A percentile compares a stretch with the other conserved stretches of the same genome.
These are phyloP conservation scores for Pantherophis alleghaniensis DNA, from an alignment of 2,797 vertebrate species.

Conservation along the genomic window DNA sequence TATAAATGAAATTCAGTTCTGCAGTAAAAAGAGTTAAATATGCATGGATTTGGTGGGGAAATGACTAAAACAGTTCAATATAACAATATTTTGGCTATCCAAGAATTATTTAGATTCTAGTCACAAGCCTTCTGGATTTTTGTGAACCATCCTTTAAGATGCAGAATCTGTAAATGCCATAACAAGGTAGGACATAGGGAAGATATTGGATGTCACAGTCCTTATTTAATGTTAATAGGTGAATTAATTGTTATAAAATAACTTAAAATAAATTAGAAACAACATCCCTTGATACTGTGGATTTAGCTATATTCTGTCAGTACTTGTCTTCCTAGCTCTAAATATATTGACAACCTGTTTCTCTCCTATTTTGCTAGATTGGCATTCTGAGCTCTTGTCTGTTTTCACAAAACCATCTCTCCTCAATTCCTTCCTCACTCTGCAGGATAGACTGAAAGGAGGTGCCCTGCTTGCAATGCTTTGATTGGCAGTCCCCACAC, in stretches of 20 bases:
- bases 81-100: neutral
- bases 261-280: neutral
- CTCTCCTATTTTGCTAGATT: neutral
- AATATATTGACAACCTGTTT: neutral
- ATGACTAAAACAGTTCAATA: neutral
- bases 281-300: neutral
- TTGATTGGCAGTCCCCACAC: neutral
- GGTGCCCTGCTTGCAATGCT: neutral
- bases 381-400: neutral
- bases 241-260: neutral
- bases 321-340: neutral
- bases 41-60: neutral
- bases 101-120: neutral
- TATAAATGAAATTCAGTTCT: neutral
- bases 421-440: neutral
- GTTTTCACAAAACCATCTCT: neutral
- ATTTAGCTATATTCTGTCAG: neutral
- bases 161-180: neutral
- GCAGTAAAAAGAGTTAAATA: neutral
- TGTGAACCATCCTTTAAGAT: neutral
- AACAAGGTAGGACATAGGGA: neutral
- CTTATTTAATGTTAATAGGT: neutral
- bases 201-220: neutral
- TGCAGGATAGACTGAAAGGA: neutral
- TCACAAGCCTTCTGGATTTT: neutral